Evolutionary conservation across 2,797 vertebrate species (phyloP).

Genomic region (Cuculus canorus): DNA sequence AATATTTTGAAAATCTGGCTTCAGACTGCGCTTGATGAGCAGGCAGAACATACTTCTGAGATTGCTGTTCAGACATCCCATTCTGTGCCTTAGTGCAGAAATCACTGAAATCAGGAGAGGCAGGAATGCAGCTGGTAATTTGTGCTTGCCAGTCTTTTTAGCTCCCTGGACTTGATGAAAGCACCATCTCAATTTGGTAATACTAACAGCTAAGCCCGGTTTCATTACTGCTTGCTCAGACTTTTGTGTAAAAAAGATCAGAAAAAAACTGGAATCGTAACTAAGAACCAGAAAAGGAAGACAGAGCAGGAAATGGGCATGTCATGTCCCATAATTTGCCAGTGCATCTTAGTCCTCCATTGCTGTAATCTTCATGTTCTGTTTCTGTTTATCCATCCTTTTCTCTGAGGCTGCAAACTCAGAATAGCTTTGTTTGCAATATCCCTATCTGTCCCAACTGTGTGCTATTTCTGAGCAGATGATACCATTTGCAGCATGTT

Average conservation of each 20-base stretch:
- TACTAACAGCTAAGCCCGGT: conserved; percentile 36
- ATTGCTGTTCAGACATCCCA: not conserved
- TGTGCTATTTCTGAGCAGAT: conserved; percentile 1
- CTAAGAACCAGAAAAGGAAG: conserved; percentile 42
- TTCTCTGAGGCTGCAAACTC: conserved; percentile 6
- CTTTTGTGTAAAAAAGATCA: conserved; percentile 19
- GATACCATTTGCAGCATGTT: not conserved
- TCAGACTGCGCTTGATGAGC: not conserved
- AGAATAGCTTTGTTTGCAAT: conserved; percentile 43
- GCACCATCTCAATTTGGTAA: conserved; percentile 26
- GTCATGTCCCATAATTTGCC: not conserved
- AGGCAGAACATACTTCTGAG: not conserved
- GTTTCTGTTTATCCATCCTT: conserved; percentile 52
- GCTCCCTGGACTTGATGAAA: conserved; percentile 13
- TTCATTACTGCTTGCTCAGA: conserved; percentile 38
- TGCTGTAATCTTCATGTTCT: conserved; percentile 33
- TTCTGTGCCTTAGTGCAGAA: conserved; percentile 11
- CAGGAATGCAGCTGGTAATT: conserved; percentile 29
- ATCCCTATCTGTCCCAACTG: conserved; percentile 56
- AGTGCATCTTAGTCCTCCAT: conserved; percentile 22
- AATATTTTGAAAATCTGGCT: conserved; percentile 18
- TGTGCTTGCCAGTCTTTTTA: conserved; percentile 31
- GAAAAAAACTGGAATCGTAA: conserved; percentile 22
- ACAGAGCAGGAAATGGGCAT: conserved; percentile 41
- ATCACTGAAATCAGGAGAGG: conserved; percentile 28